Conservation (phyloP, 53 echinoderm and acorn worm species). For the Zoroaster sp. region DNA sequence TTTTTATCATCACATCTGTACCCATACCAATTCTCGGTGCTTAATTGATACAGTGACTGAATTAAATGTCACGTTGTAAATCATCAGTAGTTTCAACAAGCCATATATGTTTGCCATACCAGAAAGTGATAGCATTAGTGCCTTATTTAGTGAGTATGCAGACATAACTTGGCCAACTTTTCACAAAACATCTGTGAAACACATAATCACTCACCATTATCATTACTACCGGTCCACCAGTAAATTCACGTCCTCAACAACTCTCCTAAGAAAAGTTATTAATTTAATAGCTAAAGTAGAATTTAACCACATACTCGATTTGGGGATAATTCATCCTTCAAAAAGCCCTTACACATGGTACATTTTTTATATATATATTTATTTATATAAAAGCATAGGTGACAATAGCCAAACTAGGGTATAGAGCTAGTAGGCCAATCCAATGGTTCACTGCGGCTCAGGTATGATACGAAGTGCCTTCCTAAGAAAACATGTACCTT, state of each 20-base stretch:
- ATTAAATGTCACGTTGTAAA: not conserved
- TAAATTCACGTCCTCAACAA: too few relatives aligned
- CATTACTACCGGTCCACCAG: not conserved
- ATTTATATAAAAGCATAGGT: too few relatives aligned
- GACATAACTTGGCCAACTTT: not conserved
- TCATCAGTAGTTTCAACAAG: not conserved
- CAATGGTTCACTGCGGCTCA: too few relatives aligned
- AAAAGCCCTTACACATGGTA: too few relatives aligned
- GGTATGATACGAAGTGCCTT: too few relatives aligned
- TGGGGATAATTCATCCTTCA: conserved; percentile 5
- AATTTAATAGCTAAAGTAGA: not conserved
- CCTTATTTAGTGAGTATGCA: not conserved
- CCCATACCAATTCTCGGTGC: not conserved
- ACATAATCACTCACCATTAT: not conserved
- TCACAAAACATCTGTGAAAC: not conserved
- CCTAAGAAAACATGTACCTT: too few relatives aligned
- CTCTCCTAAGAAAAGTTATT: too few relatives aligned
- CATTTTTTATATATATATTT: too few relatives aligned
- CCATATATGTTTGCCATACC: not conserved
- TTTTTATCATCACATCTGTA: too few relatives aligned
- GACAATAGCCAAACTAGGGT: too few relatives aligned
- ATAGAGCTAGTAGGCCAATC: too few relatives aligned
- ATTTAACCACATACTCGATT: not conserved
- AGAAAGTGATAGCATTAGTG: not conserved
- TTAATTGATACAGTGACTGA: not conserved